Percentiles rank a stretch among this genome's conserved stretches.
Conservation (phyloP, 1,140 invertebrate genomes). For the Pseudobourletiella spinata region DNA sequence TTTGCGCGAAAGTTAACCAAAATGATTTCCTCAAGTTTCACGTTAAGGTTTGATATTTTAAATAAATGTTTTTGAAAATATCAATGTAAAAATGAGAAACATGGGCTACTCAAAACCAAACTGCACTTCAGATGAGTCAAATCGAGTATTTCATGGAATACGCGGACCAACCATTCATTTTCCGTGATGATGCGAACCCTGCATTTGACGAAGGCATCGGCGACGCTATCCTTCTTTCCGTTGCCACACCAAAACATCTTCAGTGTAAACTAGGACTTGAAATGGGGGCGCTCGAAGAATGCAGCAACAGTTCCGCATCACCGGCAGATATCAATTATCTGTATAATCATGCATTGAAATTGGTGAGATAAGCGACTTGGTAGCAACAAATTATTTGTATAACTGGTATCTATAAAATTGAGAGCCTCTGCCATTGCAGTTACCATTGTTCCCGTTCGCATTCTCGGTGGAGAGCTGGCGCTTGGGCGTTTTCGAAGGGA, state of each 20-base stretch:
- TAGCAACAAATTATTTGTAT: no score
- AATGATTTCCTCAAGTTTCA: slow-evolving; percentile 45
- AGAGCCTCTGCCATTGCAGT: slow-evolving; percentile 37
- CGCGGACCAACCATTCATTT: slow-evolving; percentile 40
- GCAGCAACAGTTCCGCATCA: neutral
- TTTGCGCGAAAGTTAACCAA: slow-evolving; percentile 47
- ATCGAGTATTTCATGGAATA: slow-evolving; percentile 46
- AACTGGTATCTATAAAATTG: no score
- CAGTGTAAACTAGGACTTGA: slow-evolving; percentile 46
- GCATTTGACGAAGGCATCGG: slow-evolving; percentile 48
- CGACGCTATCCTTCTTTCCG: slow-evolving; percentile 62
- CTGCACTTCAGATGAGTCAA: no score
- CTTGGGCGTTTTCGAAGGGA: slow-evolving; percentile 43
- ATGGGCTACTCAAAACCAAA: no score
- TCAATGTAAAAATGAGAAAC: no score
- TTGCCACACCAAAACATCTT: slow-evolving; percentile 71
- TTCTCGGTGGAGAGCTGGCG: slow-evolving; percentile 45
- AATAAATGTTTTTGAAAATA: no score
- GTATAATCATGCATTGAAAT: slow-evolving; percentile 46
- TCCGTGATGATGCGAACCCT: slow-evolving; percentile 44
- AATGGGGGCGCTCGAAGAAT: neutral
- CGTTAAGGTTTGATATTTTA: no score
- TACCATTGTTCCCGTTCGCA: slow-evolving; percentile 45
- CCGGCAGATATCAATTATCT: slow-evolving; percentile 45
- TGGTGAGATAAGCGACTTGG: no score